These are phyloP conservation scores for Nasonovia ribisnigri DNA, from an alignment of 2,888 invertebrate genomes.

Conservation along the genomic window DNA sequence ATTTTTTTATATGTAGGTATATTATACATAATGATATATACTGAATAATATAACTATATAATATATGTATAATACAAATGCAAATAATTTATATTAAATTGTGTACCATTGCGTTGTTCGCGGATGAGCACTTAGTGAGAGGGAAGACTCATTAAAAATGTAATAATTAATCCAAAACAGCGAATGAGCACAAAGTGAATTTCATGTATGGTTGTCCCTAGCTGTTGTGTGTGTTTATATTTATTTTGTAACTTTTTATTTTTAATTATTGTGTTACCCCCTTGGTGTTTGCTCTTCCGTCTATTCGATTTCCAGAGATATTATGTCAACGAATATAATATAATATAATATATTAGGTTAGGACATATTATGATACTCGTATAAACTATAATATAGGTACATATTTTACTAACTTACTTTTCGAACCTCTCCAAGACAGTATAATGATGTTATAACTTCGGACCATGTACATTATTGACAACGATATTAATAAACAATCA, in stretches of 20 bases:
- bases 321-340: conserved; percentile 24
- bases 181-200: conserved; percentile 48
- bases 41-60: neutral
- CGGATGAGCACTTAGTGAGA: conserved; percentile 50
- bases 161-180: conserved; percentile 60
- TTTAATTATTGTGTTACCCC: conserved; percentile 45
- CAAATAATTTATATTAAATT: conserved; percentile 34
- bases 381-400: neutral
- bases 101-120: conserved; percentile 3
- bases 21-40: neutral
- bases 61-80: neutral
- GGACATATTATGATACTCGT: too few species aligned
- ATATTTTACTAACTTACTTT: neutral
- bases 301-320: conserved; percentile 37
- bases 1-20: neutral
- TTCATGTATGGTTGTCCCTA: conserved; percentile 45
- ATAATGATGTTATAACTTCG: neutral
- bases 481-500: neutral
- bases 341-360: too few species aligned
- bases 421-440: neutral
- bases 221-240: neutral
- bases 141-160: conserved; percentile 60
- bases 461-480: neutral
- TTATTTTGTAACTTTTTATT: conserved; percentile 40
- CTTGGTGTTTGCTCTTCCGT: conserved; percentile 10